Evolutionary conservation across 1,140 invertebrate species (phyloP).

Genomic region (Drosophila arawakana): DNA sequence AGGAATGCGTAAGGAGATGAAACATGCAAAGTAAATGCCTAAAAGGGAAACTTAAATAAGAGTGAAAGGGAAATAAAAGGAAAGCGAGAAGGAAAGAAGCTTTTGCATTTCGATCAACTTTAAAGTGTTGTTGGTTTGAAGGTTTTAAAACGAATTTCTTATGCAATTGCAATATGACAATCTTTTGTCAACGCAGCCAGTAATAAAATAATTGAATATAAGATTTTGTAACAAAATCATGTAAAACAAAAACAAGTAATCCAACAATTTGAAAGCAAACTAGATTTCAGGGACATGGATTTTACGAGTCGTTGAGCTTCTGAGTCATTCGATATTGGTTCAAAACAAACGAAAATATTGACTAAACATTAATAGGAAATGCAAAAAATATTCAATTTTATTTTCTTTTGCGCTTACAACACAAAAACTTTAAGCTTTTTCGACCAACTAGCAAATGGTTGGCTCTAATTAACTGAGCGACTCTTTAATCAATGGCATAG

Average conservation of each 20-base stretch:
- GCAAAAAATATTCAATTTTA: slow-evolving; percentile 51
- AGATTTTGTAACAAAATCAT: slow-evolving; percentile 11
- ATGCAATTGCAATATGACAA: slow-evolving; percentile 13
- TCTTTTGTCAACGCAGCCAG: slow-evolving; percentile 1
- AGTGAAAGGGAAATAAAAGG: neutral
- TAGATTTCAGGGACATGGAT: slow-evolving; percentile 46
- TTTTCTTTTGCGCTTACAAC: slow-evolving; percentile 48
- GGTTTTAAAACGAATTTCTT: slow-evolving; percentile 2
- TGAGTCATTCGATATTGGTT: slow-evolving; percentile 50
- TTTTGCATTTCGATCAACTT: neutral
- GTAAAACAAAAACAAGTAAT: slow-evolving; percentile 4
- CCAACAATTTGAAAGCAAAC: neutral
- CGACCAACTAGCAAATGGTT: neutral
- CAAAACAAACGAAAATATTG: slow-evolving; percentile 15
- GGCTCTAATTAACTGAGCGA: slow-evolving; percentile 22
- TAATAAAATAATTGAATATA: slow-evolving; percentile 15
- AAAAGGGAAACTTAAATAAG: neutral
- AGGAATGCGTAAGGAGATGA: slow-evolving; percentile 3
- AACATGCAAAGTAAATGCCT: neutral
- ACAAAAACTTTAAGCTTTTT: slow-evolving; percentile 19
- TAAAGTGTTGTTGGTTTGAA: neutral
- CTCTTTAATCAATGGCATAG: slow-evolving; percentile 3
- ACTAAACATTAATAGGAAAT: slow-evolving; percentile 47
- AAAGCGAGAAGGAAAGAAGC: neutral
- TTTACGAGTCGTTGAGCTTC: slow-evolving; percentile 64